Conservation (phyloP, 2,888 invertebrate species). For the Schrankia costaestrigalis region DNA sequence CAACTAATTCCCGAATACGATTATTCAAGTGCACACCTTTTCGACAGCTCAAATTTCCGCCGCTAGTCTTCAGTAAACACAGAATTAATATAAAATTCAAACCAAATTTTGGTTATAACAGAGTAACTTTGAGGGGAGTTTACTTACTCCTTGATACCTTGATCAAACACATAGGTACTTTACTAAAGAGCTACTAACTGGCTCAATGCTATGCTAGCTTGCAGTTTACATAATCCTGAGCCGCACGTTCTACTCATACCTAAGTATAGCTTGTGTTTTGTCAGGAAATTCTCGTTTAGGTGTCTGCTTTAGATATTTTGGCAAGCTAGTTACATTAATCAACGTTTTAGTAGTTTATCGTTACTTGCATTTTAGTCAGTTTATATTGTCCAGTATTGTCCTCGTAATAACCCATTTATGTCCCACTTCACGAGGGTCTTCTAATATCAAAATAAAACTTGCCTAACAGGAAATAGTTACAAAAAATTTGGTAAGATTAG, state of each 20-base stretch:
- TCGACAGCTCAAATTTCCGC: too few relatives aligned
- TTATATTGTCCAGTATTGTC: too few relatives aligned
- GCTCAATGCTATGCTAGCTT: slow-evolving; percentile 25
- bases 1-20: too few relatives aligned
- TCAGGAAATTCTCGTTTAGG: not conserved
- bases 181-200: slow-evolving; percentile 39
- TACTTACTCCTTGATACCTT: slow-evolving; percentile 9
- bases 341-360: too few relatives aligned
- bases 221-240: slow-evolving; percentile 42
- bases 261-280: slow-evolving; percentile 20
- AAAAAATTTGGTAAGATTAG: too few relatives aligned
- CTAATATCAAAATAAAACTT: too few relatives aligned
- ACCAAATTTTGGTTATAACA: not conserved
- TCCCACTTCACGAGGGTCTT: too few relatives aligned
- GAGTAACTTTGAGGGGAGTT: not conserved
- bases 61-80: too few relatives aligned
- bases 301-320: not conserved
- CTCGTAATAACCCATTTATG: too few relatives aligned
- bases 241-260: slow-evolving; percentile 18
- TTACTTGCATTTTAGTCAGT: too few relatives aligned
- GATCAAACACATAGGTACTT: slow-evolving; percentile 26
- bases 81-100: slow-evolving; percentile 3
- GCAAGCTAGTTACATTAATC: not conserved
- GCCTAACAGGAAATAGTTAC: too few relatives aligned
- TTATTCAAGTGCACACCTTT: too few relatives aligned